These are phyloP conservation scores for Tinea pellionella DNA, from an alignment of 2,888 invertebrate genomes.

Conservation along the genomic window DNA sequence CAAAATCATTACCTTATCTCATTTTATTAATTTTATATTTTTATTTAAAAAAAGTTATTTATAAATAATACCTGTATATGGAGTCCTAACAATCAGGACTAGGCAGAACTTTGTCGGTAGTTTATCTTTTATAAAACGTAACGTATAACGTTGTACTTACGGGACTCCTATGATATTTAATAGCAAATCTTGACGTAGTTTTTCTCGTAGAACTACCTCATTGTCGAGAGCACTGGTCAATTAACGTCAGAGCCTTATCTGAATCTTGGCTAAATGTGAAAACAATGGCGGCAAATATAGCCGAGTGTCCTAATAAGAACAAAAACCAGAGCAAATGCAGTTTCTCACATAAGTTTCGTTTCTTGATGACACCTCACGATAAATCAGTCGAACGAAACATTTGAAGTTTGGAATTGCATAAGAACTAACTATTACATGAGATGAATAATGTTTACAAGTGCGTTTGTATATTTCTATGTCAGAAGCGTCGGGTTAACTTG, in stretches of 20 bases:
- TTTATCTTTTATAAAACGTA: not conserved
- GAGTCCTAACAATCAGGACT: no score
- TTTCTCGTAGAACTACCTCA: not conserved
- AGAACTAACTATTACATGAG: not conserved
- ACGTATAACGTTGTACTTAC: not conserved
- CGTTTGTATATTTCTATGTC: not conserved
- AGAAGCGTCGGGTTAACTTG: not conserved
- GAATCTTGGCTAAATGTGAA: constrained; percentile 5
- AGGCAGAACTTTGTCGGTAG: no score
- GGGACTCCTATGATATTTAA: not conserved
- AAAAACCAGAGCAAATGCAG: not conserved
- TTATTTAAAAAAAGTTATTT: no score
- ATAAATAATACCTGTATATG: no score
- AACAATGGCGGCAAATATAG: constrained; percentile 7
- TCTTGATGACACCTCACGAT: not conserved
- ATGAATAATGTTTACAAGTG: constrained; percentile 4
- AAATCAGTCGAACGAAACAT: not conserved
- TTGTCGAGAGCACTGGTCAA: not conserved
- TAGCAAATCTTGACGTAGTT: not conserved
- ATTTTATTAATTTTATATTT: no score
- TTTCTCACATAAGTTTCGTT: not conserved
- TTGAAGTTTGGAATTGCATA: not conserved
- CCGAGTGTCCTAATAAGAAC: not conserved
- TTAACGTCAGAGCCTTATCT: constrained; percentile 7
- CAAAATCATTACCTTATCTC: no score